Evolutionary conservation across 2,797 vertebrate species (phyloP).

Genomic region (Halcyon chelicuti): DNA sequence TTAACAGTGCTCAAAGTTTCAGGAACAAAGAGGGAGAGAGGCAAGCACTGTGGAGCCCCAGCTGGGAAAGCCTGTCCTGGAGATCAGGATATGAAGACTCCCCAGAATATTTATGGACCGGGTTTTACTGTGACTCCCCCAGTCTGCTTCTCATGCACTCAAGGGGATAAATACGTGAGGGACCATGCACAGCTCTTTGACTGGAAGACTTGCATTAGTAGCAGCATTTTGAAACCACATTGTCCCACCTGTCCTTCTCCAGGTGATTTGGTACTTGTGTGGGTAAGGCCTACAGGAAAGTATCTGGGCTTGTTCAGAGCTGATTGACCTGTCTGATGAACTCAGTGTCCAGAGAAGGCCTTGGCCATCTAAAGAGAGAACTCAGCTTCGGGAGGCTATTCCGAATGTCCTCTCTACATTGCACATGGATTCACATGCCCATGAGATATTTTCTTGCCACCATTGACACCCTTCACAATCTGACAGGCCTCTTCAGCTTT

Average conservation of each 20-base stretch:
- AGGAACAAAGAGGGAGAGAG: background rate
- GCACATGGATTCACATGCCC: background rate
- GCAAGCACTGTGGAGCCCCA: background rate
- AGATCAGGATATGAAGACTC: background rate
- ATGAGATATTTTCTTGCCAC: rapidly evolving
- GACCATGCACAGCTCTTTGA: background rate
- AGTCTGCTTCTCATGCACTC: background rate
- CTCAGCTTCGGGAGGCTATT: background rate
- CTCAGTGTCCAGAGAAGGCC: background rate
- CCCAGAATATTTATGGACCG: background rate
- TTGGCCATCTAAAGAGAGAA: background rate
- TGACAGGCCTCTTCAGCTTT: background rate
- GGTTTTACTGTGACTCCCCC: background rate
- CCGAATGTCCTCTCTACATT: background rate
- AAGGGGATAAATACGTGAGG: background rate
- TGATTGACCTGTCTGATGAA: background rate
- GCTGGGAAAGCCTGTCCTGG: background rate
- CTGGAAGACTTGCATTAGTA: background rate
- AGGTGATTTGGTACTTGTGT: background rate
- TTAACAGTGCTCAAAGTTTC: background rate
- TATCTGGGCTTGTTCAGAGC: background rate
- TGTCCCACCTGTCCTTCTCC: background rate
- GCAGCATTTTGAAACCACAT: background rate
- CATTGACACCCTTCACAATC: background rate
- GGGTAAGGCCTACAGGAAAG: background rate